phyloP scores from a whole-genome alignment of 2,888 invertebrate species.

The Drosophila borealis region DNA sequence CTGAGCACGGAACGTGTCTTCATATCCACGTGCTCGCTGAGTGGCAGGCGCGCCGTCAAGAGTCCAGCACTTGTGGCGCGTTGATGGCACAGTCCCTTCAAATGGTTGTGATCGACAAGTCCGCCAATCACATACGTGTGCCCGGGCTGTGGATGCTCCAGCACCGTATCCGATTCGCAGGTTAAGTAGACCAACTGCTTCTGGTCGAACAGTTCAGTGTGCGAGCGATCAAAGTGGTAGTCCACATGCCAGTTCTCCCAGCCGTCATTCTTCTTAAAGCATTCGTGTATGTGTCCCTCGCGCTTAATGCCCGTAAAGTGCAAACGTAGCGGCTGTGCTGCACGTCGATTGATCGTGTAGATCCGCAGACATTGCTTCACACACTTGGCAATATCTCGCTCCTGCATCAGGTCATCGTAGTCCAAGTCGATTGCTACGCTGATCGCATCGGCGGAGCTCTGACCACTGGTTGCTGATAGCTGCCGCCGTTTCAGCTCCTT shows the following conservation, averaged over 20 bases:
- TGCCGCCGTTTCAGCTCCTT: slow-evolving; percentile 89
- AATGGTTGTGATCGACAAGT: slow-evolving; percentile 97
- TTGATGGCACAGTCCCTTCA: slow-evolving; percentile 95
- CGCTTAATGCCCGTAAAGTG: slow-evolving; percentile 91
- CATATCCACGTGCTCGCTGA: slow-evolving; percentile 95
- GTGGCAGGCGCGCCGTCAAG: slow-evolving; percentile 93
- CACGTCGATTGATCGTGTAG: slow-evolving; percentile 95
- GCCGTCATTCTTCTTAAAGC: slow-evolving; percentile 93
- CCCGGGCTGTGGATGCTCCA: slow-evolving; percentile 90
- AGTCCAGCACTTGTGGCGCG: slow-evolving; percentile 92
- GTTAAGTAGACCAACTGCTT: slow-evolving; percentile 95
- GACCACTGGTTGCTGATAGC: slow-evolving; percentile 82
- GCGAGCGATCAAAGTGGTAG: slow-evolving; percentile 89
- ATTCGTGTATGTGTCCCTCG: slow-evolving; percentile 89
- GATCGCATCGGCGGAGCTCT: slow-evolving; percentile 31
- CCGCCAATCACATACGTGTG: slow-evolving; percentile 98
- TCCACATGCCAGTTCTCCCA: slow-evolving; percentile 96
- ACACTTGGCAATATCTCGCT: slow-evolving; percentile 94
- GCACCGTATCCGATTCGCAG: slow-evolving; percentile 96
- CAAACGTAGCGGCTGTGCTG: slow-evolving; percentile 91
- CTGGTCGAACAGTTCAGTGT: slow-evolving; percentile 90
- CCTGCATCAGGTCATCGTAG: slow-evolving; percentile 96
- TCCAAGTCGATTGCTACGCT: slow-evolving; percentile 93
- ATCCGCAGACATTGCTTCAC: slow-evolving; percentile 95
- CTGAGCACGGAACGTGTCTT: slow-evolving; percentile 97